Evolutionary conservation across 2,113 vertebrate genomes (phyloP), one percentile per base, ranked within the genome.

Genomic region (cat (Felis catus)): DNA sequence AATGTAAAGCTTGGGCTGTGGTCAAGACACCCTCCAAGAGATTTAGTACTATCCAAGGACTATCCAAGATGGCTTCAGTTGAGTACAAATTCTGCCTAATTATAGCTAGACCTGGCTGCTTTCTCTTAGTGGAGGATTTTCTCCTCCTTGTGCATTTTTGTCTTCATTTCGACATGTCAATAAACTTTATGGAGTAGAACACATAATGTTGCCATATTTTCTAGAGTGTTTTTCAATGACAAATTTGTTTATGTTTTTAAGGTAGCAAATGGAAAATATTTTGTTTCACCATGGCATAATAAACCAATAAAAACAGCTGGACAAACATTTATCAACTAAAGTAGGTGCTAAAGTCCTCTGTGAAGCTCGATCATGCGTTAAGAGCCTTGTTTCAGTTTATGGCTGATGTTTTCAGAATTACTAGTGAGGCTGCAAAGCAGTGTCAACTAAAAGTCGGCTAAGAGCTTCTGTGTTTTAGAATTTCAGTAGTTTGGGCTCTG

Each of bases 271-370:
- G 97, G 98, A 92, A 97, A 96, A 73, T 92, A 3, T 89, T 84
- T 80, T 96, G 70, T 95, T 98, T 93, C 86, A 33, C 68, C 63
- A n/a, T 48, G 61, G 90, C 93, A 94, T 58, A 96, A 65, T 98
- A 98, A 98, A 98, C 97, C 94, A 97, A 89, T 98, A 96, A 98
- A 96, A 95, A 29, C 96, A 98, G 71, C 97, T 98, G 95, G 91
- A 97, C 79, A 92, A 51, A 84, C 86, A 98, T 98, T 96, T 97
- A 95, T 97, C 68, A 96, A 93, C 83, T 95, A 63, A 98, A 97
- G 96, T 97, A 98, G 96, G 94, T 98, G 97, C 97, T 95, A 96
- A 98, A 97, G 93, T 93, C 58, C 89, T 18, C 78, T 92, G 73
- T 92, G 93, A 96, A 95, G 96, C 89, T 94, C 95, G 70, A 96